Evolutionary conservation across 2,113 vertebrate genomes (phyloP).

Genomic region (Larimichthys polyactis): DNA sequence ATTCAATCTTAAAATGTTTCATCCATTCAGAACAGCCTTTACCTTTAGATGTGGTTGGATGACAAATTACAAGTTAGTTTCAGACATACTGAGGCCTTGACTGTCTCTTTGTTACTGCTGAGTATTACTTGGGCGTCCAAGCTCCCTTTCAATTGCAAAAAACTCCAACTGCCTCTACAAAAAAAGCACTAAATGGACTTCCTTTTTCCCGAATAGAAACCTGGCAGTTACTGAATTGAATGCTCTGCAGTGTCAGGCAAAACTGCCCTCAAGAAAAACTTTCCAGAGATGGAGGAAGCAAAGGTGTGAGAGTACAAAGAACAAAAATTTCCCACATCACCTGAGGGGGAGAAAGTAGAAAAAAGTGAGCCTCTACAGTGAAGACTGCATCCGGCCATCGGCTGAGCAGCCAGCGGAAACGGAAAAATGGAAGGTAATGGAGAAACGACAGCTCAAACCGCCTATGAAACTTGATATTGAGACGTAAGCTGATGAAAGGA

Average conservation of each 20-base stretch:
- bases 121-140: background rate
- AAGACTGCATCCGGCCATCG: slow-evolving; percentile 49
- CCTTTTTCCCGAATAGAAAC: slow-evolving; percentile 11
- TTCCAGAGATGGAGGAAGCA: slow-evolving; percentile 24
- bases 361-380: slow-evolving; percentile 11
- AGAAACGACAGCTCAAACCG: background rate
- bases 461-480: slow-evolving; percentile 19
- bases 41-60: background rate
- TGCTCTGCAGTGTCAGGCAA: slow-evolving; percentile 20
- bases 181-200: slow-evolving; percentile 31
- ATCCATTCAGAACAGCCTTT: background rate
- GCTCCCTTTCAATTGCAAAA: slow-evolving; percentile 20
- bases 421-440: background rate
- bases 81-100: background rate
- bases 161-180: slow-evolving; percentile 9
- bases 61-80: background rate
- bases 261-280: slow-evolving; percentile 42
- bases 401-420: slow-evolving; percentile 25
- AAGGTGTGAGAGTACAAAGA: slow-evolving; percentile 2
- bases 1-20: background rate
- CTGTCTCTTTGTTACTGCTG: background rate
- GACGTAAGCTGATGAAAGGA: background rate
- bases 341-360: slow-evolving; percentile 37
- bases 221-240: slow-evolving; percentile 16
- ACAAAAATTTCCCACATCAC: slow-evolving; percentile 32